Conservation (phyloP, 2,113 vertebrate genomes). For the Fregetta grallaria region DNA sequence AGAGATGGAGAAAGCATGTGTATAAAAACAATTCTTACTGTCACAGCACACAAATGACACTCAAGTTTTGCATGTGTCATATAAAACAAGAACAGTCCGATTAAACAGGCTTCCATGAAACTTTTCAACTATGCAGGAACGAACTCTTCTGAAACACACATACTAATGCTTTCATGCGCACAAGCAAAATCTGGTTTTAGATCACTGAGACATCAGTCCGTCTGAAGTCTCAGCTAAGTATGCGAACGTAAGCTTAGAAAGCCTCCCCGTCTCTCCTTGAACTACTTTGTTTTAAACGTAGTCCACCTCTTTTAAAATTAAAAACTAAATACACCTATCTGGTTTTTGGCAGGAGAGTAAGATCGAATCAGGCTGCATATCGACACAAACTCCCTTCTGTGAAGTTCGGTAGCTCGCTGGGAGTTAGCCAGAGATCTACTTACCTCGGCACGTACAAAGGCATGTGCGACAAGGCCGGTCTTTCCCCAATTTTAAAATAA, state of each 20-base stretch:
- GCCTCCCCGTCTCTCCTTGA: neutral
- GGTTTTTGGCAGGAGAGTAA: neutral
- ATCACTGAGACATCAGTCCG: neutral
- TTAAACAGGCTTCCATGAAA: neutral
- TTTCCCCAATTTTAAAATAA: neutral
- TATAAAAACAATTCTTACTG: neutral
- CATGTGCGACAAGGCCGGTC: neutral
- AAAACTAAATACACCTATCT: neutral
- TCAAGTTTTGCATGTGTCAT: neutral
- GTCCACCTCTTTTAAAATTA: neutral
- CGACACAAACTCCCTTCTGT: neutral
- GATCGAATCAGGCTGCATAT: neutral
- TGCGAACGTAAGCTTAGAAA: neutral
- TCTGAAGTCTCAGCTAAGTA: neutral
- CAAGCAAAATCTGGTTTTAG: neutral
- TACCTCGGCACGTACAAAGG: neutral
- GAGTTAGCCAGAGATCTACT: neutral
- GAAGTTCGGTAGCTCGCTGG: neutral
- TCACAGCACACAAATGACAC: neutral
- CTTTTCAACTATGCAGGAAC: neutral
- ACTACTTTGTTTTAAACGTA: neutral
- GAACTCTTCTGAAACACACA: neutral
- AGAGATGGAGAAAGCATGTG: fast-evolving
- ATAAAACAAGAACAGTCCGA: neutral
- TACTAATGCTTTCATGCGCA: neutral